These are phyloP conservation scores for Papilio dardanus DNA, from an alignment of 1,140 invertebrate species.

Conservation along the genomic window DNA sequence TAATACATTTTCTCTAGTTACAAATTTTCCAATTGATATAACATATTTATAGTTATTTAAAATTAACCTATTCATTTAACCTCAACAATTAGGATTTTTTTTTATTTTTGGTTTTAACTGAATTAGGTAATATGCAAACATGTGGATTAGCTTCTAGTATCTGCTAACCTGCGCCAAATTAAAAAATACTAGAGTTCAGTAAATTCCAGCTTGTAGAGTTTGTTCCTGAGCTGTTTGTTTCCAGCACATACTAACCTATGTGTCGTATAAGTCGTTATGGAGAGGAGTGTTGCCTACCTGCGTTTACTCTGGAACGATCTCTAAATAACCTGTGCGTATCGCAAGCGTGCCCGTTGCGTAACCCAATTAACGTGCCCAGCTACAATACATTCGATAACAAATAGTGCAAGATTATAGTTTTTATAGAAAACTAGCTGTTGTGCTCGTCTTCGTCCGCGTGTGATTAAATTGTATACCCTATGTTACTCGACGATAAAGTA, in stretches of 20 bases:
- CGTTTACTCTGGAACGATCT: constrained; percentile 18
- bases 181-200: no score
- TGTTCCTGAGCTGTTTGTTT: neutral
- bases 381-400: neutral
- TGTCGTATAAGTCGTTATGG: neutral
- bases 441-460: no score
- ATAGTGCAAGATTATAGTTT: neutral
- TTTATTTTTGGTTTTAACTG: neutral
- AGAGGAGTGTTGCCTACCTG: no score
- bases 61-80: neutral
- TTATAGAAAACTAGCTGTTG: neutral
- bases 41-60: neutral
- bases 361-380: neutral
- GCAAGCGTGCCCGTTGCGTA: constrained; percentile 15
- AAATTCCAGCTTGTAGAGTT: no score
- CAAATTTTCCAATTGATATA: neutral
- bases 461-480: no score
- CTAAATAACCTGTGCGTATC: constrained; percentile 28
- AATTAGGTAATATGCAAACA: no score
- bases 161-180: no score
- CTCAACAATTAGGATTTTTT: neutral
- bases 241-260: neutral
- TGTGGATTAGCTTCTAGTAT: no score
- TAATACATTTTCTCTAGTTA: neutral
- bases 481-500: no score